Evolutionary conservation across 2,797 vertebrate genomes (phyloP), one percentile per base, ranked within the genome.

Genomic region (Tauraco hartlaubi): DNA sequence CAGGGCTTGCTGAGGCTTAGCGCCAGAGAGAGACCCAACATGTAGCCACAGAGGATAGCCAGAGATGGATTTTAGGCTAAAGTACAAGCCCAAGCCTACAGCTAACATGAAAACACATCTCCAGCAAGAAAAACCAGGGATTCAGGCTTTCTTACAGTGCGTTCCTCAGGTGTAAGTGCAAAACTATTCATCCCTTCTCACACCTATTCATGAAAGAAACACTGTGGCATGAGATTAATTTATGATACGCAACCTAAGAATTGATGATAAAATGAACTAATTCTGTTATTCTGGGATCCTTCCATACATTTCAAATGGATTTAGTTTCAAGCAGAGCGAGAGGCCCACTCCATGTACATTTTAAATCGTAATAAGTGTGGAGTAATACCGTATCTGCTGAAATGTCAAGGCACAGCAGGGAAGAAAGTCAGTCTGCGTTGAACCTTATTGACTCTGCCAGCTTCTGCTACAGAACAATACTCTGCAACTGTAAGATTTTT

Each of bases 331-430:
- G 51, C 31, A 61, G 23, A 73, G 39, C 16, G 63, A 56, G 25
- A 69, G 59, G 9, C 28, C 43, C 9, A 10, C 6, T 35, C 12
- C 68, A 68, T 29, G 44, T n/a, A 35, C 9, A 51, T 76, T 92
- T 88, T 59, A 85, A 92, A 37, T 51, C 7, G 12, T 80, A 59
- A 13, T 72, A 87, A 82, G 18, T 33, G 37, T 64, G 14, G 9
- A 86, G 20, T 46, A 84, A 87, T 41, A 72, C 43, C 12, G 16
- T 54, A 75, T 67, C 35, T 76, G 25, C 59, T 74, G 54, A 89
- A 91, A 96, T 92, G 69, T 82, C 84, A 85, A 35, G 46, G 46
- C 66, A 71, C 26, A 93, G 46, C 41, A 90, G 64, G 43, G 64
- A 91, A 90, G 37, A 75, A 25, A 37, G 78, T 72, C 56, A 85